Evolutionary conservation across 2,113 vertebrate species (phyloP), one percentile per base, ranked within the genome.

Genomic region (Strix uralensis): DNA sequence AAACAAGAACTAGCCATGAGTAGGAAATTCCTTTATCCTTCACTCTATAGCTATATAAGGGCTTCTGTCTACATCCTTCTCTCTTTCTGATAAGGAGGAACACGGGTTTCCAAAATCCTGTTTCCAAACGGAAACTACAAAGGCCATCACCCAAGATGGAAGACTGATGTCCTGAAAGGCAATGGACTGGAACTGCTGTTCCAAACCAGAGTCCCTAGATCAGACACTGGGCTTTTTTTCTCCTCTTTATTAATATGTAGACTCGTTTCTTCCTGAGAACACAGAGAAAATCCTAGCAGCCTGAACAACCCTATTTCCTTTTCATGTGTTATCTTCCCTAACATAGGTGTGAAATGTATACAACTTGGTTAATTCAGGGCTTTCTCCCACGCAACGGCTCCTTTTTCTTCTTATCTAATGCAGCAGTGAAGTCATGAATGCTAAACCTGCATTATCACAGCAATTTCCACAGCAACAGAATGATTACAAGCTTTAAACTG

Each of bases 391-490:
- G 1, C 51, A 17, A 65, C 54, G 87, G 78, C 67, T 91, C 61
- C 62, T 89, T 95, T 71, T 81, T 42, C 54, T 72, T 70, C 54
- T 95, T 90, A 96, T 74, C 96, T 83, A 89, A 85, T 26, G 40
- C 74, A 88, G 66, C 91, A 96, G 66, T 73, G 83, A 95, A 85
- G 54, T 89, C 29, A 90, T 0, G 2, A 95, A 77, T 54, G 32
- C 66, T 58, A 89, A 97, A 80, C 54, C 73, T 73, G 51, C 46
- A 29, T 82, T 77, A 95, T 73, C 84, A 83, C 71, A 86, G 34
- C 51, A 61, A 96, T 86, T 94, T 89, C 67, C 94, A 94, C 86
- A 82, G 65, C 77, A 96, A 93, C 23, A 17, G 55, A 83, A 89
- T 26, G 8, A 89, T 80, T 66, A 95, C 81, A 95, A 80, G 62